Base-by-base conservation (phyloP, 2,888 invertebrate species). In the Portevinia maculata region DNA sequence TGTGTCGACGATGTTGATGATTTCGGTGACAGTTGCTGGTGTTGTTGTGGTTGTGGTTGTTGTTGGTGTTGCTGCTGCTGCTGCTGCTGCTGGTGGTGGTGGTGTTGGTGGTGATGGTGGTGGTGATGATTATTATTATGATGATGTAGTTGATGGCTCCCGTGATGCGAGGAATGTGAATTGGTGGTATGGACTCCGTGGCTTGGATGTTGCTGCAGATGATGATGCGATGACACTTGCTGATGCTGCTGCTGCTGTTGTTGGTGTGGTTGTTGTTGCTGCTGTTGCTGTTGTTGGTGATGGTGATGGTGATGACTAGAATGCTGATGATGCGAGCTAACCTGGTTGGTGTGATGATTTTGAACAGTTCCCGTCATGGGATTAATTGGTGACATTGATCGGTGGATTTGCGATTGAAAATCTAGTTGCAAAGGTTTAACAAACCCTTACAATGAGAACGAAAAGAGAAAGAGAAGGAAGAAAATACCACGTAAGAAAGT, bases 351-450 rank as follows among this genome's bases (percentile, higher is more conserved):
- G 8, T 69, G 78, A 41, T 84, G 79, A n/a, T 65, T 79, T 46
- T 70, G 64, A 7, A 32, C 48, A 13, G 71, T 71, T 19, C 70
- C 60, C 9, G 85, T 60, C 21, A 85, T 74, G 3, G 79, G 70
- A 52, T 84, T 84, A 8, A 70, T 75, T 13, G 85, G 78, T 62
- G 84, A 85, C 52, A 84, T 81, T 34, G 85, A 69, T 30, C 84
- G 81, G 60, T 84, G 85, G 64, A 85, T 84, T 73, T 84, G 85
- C 13, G 83, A 73, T n/a, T 86, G 86, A 79, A 86, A 84, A 57
- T 87, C 86, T 30, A 86, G 50, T 53, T 85, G 86, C 9, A 86
- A 59, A 3, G 86, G 85, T 37, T 86, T 86, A 4, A 85, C 84
- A 52, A 85, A 86, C 24, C 86, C 85, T 85, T 48, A 7, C 21